Evolutionary conservation across 1,140 invertebrate genomes (phyloP).

Genomic region (Papilio polyxenes): DNA sequence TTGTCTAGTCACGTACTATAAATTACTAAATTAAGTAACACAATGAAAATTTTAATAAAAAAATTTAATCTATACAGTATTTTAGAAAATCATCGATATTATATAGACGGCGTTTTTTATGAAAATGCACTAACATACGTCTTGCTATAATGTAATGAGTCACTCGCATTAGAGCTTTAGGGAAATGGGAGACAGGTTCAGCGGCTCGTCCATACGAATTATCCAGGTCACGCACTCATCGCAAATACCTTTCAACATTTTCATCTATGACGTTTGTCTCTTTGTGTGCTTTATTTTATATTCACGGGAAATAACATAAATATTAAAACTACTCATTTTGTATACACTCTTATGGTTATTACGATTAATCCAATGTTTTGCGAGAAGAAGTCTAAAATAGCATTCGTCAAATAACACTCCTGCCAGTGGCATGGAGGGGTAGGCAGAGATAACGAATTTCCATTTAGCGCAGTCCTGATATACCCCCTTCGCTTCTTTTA

Average conservation of each 20-base stretch:
- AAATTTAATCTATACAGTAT: not conserved
- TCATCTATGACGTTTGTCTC: not conserved
- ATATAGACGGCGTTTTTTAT: not conserved
- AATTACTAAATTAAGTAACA: not conserved
- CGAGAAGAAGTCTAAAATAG: no score
- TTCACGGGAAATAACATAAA: not conserved
- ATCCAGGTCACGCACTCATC: constrained; percentile 37
- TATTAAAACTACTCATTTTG: not conserved
- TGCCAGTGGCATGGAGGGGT: no score
- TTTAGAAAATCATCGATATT: not conserved
- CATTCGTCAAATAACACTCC: no score
- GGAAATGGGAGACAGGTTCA: not conserved
- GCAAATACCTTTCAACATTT: constrained; percentile 28
- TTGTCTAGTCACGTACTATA: not conserved
- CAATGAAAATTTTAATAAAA: not conserved
- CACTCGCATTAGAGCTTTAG: constrained; percentile 3
- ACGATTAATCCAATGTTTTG: no score
- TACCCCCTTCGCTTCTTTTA: no score
- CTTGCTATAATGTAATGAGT: not conserved
- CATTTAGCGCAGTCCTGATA: no score
- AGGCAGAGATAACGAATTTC: no score
- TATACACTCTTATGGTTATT: no score
- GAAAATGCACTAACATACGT: not conserved
- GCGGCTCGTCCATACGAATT: not conserved
- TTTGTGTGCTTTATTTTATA: not conserved